These are phyloP conservation scores for Myotis daubentonii DNA, from an alignment of 2,797 vertebrate species.

Conservation along the genomic window DNA sequence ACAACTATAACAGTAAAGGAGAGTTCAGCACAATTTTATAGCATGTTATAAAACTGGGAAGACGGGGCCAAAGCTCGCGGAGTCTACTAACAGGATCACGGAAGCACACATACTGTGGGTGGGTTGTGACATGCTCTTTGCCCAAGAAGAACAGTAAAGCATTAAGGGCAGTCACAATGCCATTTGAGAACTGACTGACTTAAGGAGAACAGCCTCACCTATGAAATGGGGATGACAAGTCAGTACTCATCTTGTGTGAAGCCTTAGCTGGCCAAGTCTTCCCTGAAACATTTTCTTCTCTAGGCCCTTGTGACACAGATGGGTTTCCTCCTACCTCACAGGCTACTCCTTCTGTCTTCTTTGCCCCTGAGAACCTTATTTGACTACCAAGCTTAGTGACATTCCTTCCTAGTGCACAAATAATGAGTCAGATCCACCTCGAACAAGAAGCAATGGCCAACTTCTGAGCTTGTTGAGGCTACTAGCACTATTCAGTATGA, in stretches of 20 bases:
- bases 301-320: neutral
- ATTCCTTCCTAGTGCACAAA: neutral
- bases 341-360: neutral
- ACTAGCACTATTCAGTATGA: neutral
- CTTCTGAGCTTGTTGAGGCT: neutral
- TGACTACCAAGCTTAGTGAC: neutral
- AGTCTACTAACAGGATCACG: neutral
- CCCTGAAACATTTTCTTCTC: neutral
- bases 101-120: fast-evolving
- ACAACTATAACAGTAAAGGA: neutral
- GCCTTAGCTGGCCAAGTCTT: neutral
- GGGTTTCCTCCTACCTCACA: neutral
- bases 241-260: neutral
- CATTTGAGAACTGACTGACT: neutral
- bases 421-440: constrained; percentile 4
- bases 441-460: neutral
- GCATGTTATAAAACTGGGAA: neutral
- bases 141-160: neutral
- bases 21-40: neutral
- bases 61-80: neutral
- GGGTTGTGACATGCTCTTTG: neutral
- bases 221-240: neutral
- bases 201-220: neutral
- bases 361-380: neutral
- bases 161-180: neutral